Percentiles rank a stretch among this genome's conserved stretches.
These are phyloP conservation scores for Drosophila rellima DNA, from an alignment of 2,888 invertebrate species.

Conservation along the genomic window DNA sequence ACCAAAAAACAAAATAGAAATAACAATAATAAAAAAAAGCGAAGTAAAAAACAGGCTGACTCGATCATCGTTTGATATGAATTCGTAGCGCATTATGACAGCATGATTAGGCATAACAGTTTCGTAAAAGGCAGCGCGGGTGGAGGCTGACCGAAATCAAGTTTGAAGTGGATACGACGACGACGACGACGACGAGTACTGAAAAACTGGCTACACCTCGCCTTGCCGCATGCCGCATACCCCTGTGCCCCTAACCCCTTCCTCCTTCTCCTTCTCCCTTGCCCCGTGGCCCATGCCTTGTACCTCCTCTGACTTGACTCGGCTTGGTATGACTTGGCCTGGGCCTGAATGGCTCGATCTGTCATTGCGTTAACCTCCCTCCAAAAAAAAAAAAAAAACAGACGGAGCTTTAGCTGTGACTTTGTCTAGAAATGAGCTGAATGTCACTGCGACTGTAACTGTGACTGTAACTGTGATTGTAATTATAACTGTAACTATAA, in stretches of 20 bases:
- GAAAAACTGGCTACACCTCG: slow-evolving; percentile 53
- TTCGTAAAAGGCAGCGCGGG: slow-evolving; percentile 77
- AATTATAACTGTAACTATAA: not conserved
- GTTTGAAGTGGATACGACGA: slow-evolving; percentile 68
- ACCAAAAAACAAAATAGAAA: slow-evolving; percentile 47
- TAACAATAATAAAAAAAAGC: not conserved
- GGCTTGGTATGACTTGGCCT: slow-evolving; percentile 13
- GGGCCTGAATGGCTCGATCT: slow-evolving; percentile 64
- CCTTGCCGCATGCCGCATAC: slow-evolving; percentile 4
- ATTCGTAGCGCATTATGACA: slow-evolving; percentile 84
- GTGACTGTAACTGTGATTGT: not conserved
- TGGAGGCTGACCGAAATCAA: slow-evolving; percentile 78
- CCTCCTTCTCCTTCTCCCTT: slow-evolving; percentile 5
- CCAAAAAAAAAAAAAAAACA: slow-evolving; percentile 2
- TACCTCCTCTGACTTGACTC: slow-evolving; percentile 13
- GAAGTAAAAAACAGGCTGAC: slow-evolving; percentile 56
- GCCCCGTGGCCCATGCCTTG: slow-evolving; percentile 3
- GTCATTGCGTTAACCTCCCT: slow-evolving; percentile 70
- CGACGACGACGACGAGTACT: no score
- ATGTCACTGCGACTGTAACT: slow-evolving; percentile 9
- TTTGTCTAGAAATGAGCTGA: slow-evolving; percentile 38
- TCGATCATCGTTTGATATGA: slow-evolving; percentile 83
- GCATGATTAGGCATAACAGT: slow-evolving; percentile 85
- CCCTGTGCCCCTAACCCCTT: no score
- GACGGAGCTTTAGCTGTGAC: slow-evolving; percentile 30